Evolutionary conservation across 2,797 vertebrate species (phyloP), one percentile per base, ranked within the genome.

Genomic region (Crypturellus tataupa): DNA sequence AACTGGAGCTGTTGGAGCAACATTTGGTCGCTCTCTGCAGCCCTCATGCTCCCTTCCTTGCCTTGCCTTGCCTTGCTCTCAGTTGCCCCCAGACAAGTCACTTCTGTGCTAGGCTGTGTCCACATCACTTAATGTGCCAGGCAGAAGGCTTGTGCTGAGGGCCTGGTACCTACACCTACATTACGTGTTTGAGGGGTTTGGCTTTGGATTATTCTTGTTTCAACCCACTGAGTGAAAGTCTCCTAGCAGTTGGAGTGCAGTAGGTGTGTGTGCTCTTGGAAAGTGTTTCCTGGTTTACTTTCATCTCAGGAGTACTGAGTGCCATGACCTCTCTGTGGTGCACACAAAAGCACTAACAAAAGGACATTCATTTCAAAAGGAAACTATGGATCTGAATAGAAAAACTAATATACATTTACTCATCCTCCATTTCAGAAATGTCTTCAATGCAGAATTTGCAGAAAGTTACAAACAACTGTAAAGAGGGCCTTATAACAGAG

Each of bases 1-100:
- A n/a, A 31, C 17, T 9, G 25, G 16, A 64, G 2, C 16, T 46
- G 27, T 44, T 59, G 58, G 31, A 21, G 33, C 46, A 37, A 14
- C 72, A 29, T 46, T 55, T 24, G 9, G 21, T 62, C 14, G 16
- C 14, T 46, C 46, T 7, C 46, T 42, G 59, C 14, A 7, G 39
- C 62, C 40, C 19, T 68, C 42, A 44, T 42, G 4, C 23, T 63
- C 1, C 0, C 55, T 79, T 35, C 12, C 24, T 63, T 68, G 67
- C 0, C 29, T 51, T 68, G 67, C 0, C 29, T 51, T 86, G 1
- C 0, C 29, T 46, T 39, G 12, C 63, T 68, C 1, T 0, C 23
- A 7, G 9, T 42, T 5, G 6, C 42, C 7, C 55, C 18, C 17
- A 55, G n/a, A 56, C 31, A 29, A 78, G 42, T 20, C 7, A 11